Evolutionary conservation across 2,888 invertebrate genomes (phyloP), one percentile per base, ranked within the genome.

Genomic region (Tachina fera): DNA sequence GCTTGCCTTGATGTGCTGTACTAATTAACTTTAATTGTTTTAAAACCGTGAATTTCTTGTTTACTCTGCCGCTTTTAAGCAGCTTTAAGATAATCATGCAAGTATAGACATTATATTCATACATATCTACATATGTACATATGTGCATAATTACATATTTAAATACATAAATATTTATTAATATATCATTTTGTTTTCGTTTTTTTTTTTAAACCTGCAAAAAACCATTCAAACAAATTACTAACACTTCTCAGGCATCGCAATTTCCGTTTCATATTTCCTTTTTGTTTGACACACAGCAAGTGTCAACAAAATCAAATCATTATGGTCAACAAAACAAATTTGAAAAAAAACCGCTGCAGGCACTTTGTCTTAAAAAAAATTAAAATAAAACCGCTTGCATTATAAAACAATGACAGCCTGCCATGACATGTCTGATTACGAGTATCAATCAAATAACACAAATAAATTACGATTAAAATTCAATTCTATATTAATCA

Each of bases 291-390:
- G 13, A 9, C 43, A 11, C 31, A 19, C n/a, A 72, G 74, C 60
- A 83, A 78, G 72, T 86, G 77, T 80, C 87, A 65, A 86, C 56
- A 39, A 86, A 83, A 84, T 77, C 60, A 58, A 76, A 31, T 72
- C 76, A 71, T 77, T 65, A 71, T 70, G 41, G 19, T 5, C 9
- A 19, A 31, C 5, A n/a, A 68, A 13, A 41, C 90, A 82, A 86
- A 88, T 56, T 60, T 60, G 51, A 19, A 67, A 65, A 47, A 39
- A 39, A 67, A 22, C 41, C 49, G 39, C 22, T 19, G 3, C 49
- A 22, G 14, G 13, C 47, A 1, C 1, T 39, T 22, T 1, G 3
- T 9, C 13, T 70, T 11, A n/a, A 1, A 53, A 53, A n/a, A 56
- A 41, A 9, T 51, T 22, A 68, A 5, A 31, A 39, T 51, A 41